phyloP scores from a whole-genome alignment of 2,888 invertebrate species.

The Apodemia duryi region DNA sequence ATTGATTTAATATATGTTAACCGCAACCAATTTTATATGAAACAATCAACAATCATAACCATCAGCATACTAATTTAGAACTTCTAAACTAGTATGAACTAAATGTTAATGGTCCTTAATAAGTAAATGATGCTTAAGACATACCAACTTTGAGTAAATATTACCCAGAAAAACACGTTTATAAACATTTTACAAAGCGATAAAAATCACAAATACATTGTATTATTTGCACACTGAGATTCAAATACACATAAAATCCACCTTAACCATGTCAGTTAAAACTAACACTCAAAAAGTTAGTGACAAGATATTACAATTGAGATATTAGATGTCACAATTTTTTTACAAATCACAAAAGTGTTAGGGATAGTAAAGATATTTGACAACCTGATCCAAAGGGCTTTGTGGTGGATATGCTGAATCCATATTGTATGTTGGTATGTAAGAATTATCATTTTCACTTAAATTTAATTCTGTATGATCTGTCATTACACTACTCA shows the following conservation, averaged over 20 bases:
- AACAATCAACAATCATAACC: too few relatives aligned
- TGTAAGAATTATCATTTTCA: background rate
- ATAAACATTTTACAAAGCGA: background rate
- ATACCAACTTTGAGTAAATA: background rate
- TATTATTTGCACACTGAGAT: background rate
- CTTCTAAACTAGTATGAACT: too few relatives aligned
- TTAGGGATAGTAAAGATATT: conserved; percentile 7
- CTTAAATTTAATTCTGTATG: background rate
- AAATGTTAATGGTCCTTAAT: background rate
- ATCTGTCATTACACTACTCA: background rate
- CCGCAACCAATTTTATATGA: too few relatives aligned
- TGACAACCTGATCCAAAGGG: conserved; percentile 2
- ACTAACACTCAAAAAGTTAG: background rate
- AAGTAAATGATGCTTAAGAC: background rate
- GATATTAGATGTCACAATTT: background rate
- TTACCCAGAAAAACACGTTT: background rate
- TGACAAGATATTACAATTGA: background rate
- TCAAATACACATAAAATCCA: background rate
- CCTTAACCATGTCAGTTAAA: background rate
- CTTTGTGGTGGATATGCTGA: background rate
- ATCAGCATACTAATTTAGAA: too few relatives aligned
- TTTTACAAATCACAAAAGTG: background rate
- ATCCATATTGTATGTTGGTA: background rate
- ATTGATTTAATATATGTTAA: too few relatives aligned
- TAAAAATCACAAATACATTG: background rate